These are phyloP conservation scores for Malurus alboscapulatus DNA, from an alignment of 2,113 vertebrate genomes.

Conservation along the genomic window DNA sequence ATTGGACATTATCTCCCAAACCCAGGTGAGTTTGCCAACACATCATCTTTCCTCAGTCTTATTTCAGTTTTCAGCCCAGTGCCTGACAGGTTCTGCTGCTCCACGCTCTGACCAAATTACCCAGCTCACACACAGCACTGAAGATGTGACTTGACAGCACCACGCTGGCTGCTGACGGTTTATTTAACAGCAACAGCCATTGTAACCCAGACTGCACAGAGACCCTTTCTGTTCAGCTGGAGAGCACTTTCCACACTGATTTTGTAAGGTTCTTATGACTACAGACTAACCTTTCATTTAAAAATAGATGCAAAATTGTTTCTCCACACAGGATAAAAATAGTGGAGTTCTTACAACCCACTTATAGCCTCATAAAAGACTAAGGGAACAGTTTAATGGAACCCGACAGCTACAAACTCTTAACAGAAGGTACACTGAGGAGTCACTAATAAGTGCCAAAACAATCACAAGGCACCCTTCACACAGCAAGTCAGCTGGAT, in stretches of 20 bases:
- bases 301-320: constrained; percentile 30
- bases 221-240: neutral
- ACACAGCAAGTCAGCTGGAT: neutral
- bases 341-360: constrained; percentile 5
- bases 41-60: neutral
- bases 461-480: constrained; percentile 16
- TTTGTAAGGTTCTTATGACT: constrained; percentile 18
- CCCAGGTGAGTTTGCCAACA: neutral
- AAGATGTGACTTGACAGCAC: constrained; percentile 2
- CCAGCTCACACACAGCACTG: neutral
- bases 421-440: constrained; percentile 24
- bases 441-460: constrained; percentile 23
- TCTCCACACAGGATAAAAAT: constrained; percentile 35
- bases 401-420: neutral
- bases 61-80: neutral
- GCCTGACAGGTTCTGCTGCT: neutral
- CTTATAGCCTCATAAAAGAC: neutral
- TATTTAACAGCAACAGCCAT: neutral
- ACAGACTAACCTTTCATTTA: constrained; percentile 37
- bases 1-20: neutral
- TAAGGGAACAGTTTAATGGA: constrained; percentile 14
- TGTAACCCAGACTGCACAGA: neutral
- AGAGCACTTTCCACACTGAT: neutral
- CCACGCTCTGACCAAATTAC: neutral
- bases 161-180: neutral